phyloP scores from a whole-genome alignment of 2,797 vertebrate species.

The Hephaestus fuliginosus region DNA sequence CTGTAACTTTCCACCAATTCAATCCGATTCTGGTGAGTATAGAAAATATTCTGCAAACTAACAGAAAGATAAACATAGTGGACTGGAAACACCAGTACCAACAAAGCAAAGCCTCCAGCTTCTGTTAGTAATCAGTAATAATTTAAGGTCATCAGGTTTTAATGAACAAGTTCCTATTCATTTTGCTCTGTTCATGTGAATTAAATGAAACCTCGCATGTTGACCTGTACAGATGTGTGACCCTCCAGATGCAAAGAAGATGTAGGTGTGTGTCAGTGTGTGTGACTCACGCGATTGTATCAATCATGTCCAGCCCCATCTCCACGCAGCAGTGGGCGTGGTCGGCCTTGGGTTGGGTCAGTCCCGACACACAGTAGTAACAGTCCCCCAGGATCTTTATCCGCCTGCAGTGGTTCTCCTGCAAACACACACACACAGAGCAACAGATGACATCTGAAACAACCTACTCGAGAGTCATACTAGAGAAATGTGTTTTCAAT shows the following conservation, averaged over 20 bases:
- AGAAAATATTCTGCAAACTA: background rate
- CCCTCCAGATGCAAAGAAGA: background rate
- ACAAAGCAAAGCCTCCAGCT: background rate
- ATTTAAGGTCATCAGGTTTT: background rate
- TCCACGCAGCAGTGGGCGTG: constrained; percentile 99
- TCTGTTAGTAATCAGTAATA: background rate
- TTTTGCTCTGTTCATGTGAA: background rate
- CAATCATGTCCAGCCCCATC: constrained; percentile 99
- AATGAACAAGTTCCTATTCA: no score
- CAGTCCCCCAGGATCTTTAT: constrained; percentile 99
- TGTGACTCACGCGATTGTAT: constrained; percentile 96
- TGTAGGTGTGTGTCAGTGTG: background rate
- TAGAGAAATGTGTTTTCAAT: background rate
- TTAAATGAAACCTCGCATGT: background rate
- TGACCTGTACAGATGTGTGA: constrained; percentile 1
- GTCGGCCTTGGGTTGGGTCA: constrained; percentile 97
- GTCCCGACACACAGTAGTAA: constrained; percentile 98
- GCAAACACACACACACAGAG: constrained; percentile 19
- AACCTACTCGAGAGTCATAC: background rate
- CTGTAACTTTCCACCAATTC: no score
- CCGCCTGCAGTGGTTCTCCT: constrained; percentile 99
- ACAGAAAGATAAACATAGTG: background rate
- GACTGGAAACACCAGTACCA: background rate
- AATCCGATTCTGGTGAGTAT: background rate
- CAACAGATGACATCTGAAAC: background rate